phyloP scores from a whole-genome alignment of 2,797 vertebrate species.

The Peromyscus aztecus region DNA sequence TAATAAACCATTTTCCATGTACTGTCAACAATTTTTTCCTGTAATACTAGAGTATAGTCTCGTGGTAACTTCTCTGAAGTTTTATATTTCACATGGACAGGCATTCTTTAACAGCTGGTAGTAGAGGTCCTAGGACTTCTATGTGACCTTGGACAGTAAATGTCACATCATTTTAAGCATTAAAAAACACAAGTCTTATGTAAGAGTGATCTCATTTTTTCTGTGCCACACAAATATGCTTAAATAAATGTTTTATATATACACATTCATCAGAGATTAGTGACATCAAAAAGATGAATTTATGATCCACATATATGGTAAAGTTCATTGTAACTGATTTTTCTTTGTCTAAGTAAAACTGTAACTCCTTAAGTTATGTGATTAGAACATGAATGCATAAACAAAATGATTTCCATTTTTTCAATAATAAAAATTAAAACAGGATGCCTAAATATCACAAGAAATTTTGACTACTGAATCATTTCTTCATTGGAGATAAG shows the following conservation, averaged over 20 bases:
- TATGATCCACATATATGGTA: background rate
- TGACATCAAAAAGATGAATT: background rate
- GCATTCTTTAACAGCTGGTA: slow-evolving; percentile 87
- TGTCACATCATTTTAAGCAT: slow-evolving; percentile 86
- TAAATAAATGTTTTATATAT: slow-evolving; percentile 92
- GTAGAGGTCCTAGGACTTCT: slow-evolving; percentile 91
- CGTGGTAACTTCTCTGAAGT: background rate
- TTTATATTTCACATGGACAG: background rate
- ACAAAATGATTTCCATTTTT: background rate
- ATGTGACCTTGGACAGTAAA: slow-evolving; percentile 91
- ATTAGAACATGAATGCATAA: background rate
- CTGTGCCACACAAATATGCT: slow-evolving; percentile 79
- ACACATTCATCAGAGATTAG: slow-evolving; percentile 90
- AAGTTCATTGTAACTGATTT: background rate
- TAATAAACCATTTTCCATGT: too few species aligned
- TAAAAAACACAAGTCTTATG: slow-evolving; percentile 87
- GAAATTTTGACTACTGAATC: background rate
- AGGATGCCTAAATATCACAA: background rate
- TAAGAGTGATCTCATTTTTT: slow-evolving; percentile 87
- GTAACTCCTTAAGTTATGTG: background rate
- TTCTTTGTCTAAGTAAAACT: background rate
- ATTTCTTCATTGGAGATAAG: background rate
- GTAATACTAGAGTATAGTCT: background rate
- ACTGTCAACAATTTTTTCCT: background rate
- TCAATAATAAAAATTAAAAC: background rate